Evolutionary conservation across 1,140 invertebrate genomes (phyloP).

Genomic region (Maconellicoccus hirsutus): DNA sequence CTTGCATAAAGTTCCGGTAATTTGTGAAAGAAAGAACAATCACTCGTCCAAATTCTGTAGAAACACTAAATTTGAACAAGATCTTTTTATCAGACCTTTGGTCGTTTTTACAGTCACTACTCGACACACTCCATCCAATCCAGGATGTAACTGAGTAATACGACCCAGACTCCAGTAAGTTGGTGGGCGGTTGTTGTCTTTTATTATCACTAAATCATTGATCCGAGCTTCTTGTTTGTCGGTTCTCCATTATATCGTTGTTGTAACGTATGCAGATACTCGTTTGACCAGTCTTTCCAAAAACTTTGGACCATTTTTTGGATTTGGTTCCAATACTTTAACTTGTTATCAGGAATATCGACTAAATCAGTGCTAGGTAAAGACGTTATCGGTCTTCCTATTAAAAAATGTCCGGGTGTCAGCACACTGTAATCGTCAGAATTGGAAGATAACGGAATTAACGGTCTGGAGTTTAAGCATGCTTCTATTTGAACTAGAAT

Average conservation of each 20-base stretch:
- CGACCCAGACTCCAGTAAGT: no score
- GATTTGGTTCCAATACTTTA: constrained; percentile 31
- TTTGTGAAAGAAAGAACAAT: no score
- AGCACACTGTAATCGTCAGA: constrained; percentile 24
- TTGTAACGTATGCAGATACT: constrained; percentile 33
- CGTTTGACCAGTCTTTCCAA: constrained; percentile 30
- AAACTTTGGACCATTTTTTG: constrained; percentile 15
- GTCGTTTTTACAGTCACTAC: no score
- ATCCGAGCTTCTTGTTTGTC: no score
- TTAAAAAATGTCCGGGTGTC: constrained; percentile 29
- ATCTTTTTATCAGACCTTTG: no score
- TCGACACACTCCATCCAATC: no score
- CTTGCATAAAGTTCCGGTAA: no score
- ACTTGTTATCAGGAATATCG: not conserved
- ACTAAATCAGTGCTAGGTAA: not conserved
- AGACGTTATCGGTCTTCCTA: constrained; percentile 25
- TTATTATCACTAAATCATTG: no score
- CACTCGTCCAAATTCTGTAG: no score
- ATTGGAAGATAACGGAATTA: constrained; percentile 19
- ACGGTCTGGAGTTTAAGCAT: constrained; percentile 31
- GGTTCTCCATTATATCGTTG: constrained; percentile 30
- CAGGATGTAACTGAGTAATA: no score
- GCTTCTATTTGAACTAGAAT: constrained; percentile 31
- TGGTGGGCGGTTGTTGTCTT: no score
- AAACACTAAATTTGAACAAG: no score